Percentiles rank a stretch among this genome's conserved stretches.
phyloP scores from a whole-genome alignment of 2,113 vertebrate genomes.

The Galbula dea region DNA sequence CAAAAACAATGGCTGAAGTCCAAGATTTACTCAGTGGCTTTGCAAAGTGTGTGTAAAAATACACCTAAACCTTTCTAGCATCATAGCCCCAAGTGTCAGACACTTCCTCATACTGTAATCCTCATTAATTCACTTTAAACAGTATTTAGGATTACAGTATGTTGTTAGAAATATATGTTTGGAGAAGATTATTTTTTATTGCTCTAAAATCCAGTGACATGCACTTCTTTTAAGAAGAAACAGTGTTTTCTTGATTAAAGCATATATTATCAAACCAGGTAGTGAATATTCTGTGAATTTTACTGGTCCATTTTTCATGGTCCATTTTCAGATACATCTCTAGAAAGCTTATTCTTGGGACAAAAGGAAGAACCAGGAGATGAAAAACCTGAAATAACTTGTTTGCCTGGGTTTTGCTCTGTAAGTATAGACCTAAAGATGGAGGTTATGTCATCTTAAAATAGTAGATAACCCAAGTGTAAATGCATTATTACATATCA shows the following conservation, averaged over 20 bases:
- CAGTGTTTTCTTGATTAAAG: neutral
- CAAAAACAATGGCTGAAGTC: conserved; percentile 9
- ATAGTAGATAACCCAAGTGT: neutral
- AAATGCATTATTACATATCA: neutral
- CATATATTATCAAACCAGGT: neutral
- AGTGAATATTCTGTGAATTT: neutral
- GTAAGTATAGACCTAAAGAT: too few relatives aligned
- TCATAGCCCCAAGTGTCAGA: neutral
- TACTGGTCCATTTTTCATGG: too few relatives aligned
- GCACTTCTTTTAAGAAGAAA: neutral
- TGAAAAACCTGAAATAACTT: too few relatives aligned
- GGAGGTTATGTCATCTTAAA: too few relatives aligned
- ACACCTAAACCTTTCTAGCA: neutral
- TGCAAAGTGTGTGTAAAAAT: neutral
- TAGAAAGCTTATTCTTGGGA: too few relatives aligned
- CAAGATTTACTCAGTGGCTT: neutral
- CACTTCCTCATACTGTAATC: neutral
- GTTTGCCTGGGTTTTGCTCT: too few relatives aligned
- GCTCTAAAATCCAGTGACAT: too few relatives aligned
- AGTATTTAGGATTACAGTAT: neutral
- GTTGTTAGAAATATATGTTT: neutral
- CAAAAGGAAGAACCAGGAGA: too few relatives aligned
- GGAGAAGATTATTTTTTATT: too few relatives aligned
- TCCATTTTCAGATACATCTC: too few relatives aligned
- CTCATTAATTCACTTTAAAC: conserved; percentile 21